Conservation (phyloP, 2,888 invertebrate genomes). For the Eurois occulta region DNA sequence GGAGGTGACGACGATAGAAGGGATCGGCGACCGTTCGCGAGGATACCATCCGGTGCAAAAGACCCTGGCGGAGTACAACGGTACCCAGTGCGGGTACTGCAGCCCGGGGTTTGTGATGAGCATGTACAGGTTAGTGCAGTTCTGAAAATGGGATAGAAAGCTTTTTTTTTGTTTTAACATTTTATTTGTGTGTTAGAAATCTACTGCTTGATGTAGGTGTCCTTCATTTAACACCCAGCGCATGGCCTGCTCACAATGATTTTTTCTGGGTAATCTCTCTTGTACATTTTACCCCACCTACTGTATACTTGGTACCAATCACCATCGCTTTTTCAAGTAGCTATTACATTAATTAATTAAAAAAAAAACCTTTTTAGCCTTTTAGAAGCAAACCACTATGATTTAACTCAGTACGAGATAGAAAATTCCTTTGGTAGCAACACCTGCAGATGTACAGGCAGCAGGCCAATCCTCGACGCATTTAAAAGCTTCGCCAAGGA, state of each 20-base stretch:
- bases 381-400: slow-evolving; percentile 70
- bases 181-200: not conserved
- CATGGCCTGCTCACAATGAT: not conserved
- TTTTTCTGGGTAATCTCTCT: not conserved
- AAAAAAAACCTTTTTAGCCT: slow-evolving; percentile 78
- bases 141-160: not conserved
- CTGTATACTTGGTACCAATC: not conserved
- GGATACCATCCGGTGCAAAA: slow-evolving; percentile 93
- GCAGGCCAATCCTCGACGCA: slow-evolving; percentile 91
- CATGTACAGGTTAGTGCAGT: slow-evolving; percentile 89
- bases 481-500: slow-evolving; percentile 91
- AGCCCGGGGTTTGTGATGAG: slow-evolving; percentile 95
- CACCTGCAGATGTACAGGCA: slow-evolving; percentile 94
- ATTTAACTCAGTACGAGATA: slow-evolving; percentile 91
- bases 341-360: not conserved
- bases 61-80: slow-evolving; percentile 91
- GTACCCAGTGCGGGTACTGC: slow-evolving; percentile 94
- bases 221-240: not conserved
- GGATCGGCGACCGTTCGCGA: slow-evolving; percentile 89
- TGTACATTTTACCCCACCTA: not conserved
- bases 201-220: not conserved
- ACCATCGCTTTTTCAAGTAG: not conserved
- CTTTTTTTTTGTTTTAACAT: not conserved
- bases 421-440: slow-evolving; percentile 93
- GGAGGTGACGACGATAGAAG: slow-evolving; percentile 93